These are phyloP conservation scores for Hepsetus odoe DNA, from an alignment of 2,113 vertebrate genomes.

Conservation along the genomic window DNA sequence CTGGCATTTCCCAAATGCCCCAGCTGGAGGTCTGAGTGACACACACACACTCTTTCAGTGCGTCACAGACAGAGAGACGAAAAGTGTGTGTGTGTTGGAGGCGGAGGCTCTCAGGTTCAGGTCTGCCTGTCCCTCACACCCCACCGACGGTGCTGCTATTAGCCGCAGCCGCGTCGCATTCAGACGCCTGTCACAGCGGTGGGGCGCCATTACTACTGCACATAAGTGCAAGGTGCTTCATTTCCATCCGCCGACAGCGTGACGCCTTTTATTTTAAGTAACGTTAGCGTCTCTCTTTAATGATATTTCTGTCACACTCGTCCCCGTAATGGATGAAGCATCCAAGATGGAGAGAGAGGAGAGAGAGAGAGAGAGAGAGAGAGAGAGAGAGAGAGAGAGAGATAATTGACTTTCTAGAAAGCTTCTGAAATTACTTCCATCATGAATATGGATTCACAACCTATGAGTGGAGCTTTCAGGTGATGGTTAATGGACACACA, in stretches of 20 bases:
- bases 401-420: conserved; percentile 89
- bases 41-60: conserved; percentile 63
- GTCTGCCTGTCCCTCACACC: conserved; percentile 34
- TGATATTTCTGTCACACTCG: conserved; percentile 88
- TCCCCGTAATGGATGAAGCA: conserved; percentile 89
- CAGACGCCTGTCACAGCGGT: conserved; percentile 81
- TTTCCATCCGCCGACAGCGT: conserved; percentile 89
- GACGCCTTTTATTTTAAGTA: conserved; percentile 88
- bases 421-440: conserved; percentile 84
- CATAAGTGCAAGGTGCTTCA: conserved; percentile 84
- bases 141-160: conserved; percentile 62
- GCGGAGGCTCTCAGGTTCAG: conserved; percentile 22
- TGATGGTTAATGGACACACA: not conserved
- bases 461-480: not conserved
- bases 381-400: conserved; percentile 49
- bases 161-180: conserved; percentile 81
- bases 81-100: not conserved
- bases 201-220: conserved; percentile 80
- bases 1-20: conserved; percentile 91
- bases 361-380: conserved; percentile 31
- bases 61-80: conserved; percentile 52
- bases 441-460: conserved; percentile 37
- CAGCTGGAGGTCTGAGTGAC: conserved; percentile 88
- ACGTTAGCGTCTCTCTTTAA: conserved; percentile 83
- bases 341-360: conserved; percentile 70